Base-by-base conservation (phyloP, 2,797 vertebrate genomes). In the Tragelaphus eurycerus region DNA sequence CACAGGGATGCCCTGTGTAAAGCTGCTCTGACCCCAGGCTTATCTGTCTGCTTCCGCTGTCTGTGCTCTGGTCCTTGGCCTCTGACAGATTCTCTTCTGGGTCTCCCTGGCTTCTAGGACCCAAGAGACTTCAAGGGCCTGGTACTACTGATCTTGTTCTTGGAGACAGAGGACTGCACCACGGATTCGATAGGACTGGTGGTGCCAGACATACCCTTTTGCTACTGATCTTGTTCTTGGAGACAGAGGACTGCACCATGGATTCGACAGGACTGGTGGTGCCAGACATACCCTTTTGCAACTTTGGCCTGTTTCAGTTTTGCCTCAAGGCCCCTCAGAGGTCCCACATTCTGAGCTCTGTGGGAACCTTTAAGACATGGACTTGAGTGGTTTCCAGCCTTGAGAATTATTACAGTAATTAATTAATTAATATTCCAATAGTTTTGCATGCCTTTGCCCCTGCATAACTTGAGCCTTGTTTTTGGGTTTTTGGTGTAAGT, bases 341-440 rank as follows among this genome's bases (percentile, higher is more conserved):
- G 12, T 96, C 97, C 82, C 92, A 52, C 57, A 64, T 91, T 98
- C 89, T 34, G 60, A 48, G 94, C 95, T 96, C 54, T 90, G 34
- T 96, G 94, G 95, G 93, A 97, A 84, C 48, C 89, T 97, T 94
- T 89, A 89, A 64, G 97, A 52, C 91, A 96, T 95, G 95, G 74
- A 97, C 92, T 21, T 81, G 84, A 97, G 13, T 88, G 78, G 86
- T 97, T 98, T 97, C 34, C 48, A 96, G 52, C 54, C 60, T 19
- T 83, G 92, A 97, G 88, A 89, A 96, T 84, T 96, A 94, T 94
- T 97, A 57, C 1, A 96, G 43, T 57, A 98, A 97, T 97, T 97
- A 97, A 97, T 97, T 98, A 97, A 98, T 96, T 97, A 79, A 86
- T 62, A 96, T 54, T 2, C 15, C 29, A 57, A 74, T 93, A 52